Conservation (phyloP, 1,140 invertebrate species). For the Prorops nasuta region DNA sequence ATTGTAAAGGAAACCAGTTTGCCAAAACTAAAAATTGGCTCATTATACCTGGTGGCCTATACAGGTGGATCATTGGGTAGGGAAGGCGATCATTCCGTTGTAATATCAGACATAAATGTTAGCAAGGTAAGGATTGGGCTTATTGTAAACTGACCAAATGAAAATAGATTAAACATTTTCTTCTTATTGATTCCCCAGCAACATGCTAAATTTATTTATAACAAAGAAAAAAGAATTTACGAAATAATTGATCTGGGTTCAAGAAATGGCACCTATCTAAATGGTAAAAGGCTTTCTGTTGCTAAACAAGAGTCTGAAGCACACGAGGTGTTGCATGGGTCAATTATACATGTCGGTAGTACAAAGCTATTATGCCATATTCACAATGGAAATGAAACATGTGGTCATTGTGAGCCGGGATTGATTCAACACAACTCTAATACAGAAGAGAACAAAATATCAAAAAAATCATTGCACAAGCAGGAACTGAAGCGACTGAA, state of each 20-base stretch:
- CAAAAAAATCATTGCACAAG: slow-evolving; percentile 61
- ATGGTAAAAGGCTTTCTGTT: slow-evolving; percentile 72
- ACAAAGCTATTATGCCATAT: slow-evolving; percentile 83
- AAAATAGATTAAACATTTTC: background rate
- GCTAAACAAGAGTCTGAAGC: slow-evolving; percentile 69
- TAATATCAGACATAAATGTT: slow-evolving; percentile 77
- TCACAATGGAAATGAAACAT: slow-evolving; percentile 81
- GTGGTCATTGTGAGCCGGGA: slow-evolving; percentile 87
- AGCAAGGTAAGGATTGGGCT: slow-evolving; percentile 64
- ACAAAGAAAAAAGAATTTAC: slow-evolving; percentile 64
- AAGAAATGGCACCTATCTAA: slow-evolving; percentile 82
- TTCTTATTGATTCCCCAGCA: slow-evolving; percentile 56
- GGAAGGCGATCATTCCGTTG: slow-evolving; percentile 71
- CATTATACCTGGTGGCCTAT: slow-evolving; percentile 81
- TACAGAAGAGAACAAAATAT: slow-evolving; percentile 17
- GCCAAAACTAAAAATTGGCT: slow-evolving; percentile 69
- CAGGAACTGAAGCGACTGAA: slow-evolving; percentile 75
- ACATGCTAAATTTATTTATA: slow-evolving; percentile 73
- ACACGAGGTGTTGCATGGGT: slow-evolving; percentile 70
- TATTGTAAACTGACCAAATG: no score
- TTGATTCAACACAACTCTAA: slow-evolving; percentile 56
- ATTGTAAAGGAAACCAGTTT: slow-evolving; percentile 76
- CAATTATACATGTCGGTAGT: slow-evolving; percentile 68
- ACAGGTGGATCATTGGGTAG: slow-evolving; percentile 83
- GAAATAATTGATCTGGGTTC: slow-evolving; percentile 79